Evolutionary conservation across 2,797 vertebrate genomes (phyloP).

Genomic region (Serranus cabrilla): DNA sequence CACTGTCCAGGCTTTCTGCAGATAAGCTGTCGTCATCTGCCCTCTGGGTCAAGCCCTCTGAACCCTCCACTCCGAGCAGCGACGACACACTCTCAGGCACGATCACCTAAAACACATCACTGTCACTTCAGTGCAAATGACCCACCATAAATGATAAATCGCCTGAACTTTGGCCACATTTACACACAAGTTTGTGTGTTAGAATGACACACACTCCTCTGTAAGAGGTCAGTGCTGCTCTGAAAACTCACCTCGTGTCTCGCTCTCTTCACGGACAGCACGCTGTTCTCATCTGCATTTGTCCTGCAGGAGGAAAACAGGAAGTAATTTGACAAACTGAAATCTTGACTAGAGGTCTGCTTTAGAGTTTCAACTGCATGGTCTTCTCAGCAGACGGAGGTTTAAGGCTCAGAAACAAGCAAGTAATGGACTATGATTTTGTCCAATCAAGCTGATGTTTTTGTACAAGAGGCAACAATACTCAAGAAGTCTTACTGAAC

Average conservation of each 20-base stretch:
- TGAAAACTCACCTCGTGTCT: constrained; percentile 90
- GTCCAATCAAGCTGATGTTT: constrained; percentile 8
- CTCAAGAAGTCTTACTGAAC: not conserved
- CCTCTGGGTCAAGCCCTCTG: constrained; percentile 84
- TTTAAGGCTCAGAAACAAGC: not conserved
- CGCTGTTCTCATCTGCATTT: constrained; percentile 86
- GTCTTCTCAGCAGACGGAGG: not conserved
- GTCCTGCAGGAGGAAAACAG: constrained; percentile 79
- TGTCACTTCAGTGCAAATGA: constrained; percentile 11
- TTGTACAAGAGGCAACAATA: not conserved
- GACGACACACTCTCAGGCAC: constrained; percentile 80
- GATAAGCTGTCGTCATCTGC: constrained; percentile 93
- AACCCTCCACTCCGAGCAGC: constrained; percentile 71
- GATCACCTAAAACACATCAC: constrained; percentile 73
- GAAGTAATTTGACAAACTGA: not conserved
- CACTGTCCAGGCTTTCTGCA: constrained; percentile 92
- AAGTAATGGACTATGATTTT: not conserved
- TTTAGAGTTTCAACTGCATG: not conserved
- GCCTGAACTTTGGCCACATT: not conserved
- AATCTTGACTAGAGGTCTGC: not conserved
- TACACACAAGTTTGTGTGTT: not conserved
- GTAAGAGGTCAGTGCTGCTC: not conserved
- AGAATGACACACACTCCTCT: constrained; percentile 14
- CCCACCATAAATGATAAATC: constrained; percentile 14
- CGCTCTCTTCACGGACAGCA: constrained; percentile 87